Base-by-base conservation (phyloP, 1,140 invertebrate genomes). In the Heliconius hermathena region DNA sequence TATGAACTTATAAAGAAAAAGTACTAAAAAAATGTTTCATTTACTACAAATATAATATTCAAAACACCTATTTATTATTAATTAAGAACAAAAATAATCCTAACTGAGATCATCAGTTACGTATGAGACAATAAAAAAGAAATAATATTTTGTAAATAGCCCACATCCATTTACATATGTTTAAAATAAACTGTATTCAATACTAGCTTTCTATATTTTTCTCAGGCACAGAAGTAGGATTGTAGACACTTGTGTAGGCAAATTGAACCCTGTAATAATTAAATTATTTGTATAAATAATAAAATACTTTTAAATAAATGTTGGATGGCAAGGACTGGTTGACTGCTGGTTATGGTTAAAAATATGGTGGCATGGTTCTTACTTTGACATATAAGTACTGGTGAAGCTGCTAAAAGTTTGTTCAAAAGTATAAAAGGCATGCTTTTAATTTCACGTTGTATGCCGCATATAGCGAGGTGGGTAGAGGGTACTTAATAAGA, bases 201-300 rank as follows among this genome's bases (percentile, higher is more conserved):
- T 26, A 26, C 74, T 54, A 74, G 9, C 16, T 70, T 79, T 74
- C 60, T 13, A 52, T 71, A 74, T 74, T 74, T 26, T 70, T 79
- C 66, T 77, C 77, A 11, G 41, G 38, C 33, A 66, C 33, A 71
- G 71, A 49, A 29, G 52, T 60, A 60, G 70, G 74, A 52, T 80
- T 80, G 36, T 73, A 33, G 9, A 80, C 79, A 73, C 74, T 80
- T 26, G 74, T 73, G 38, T 80, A 80, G 71, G 79, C 66, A 76
- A 80, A 73, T 73, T 76, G 70, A 76, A 72, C 46, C 29, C 79
- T 80, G 74, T 33, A 80, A 80, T 6, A 36, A 33, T 20, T 52
- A 18, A 36, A 4, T 29, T 4, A 57, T 54, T 74, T 57, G 8
- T 3, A 33, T 33, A 11, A 73, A 52, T n/a, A 52, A 73, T 26